Base-by-base conservation (phyloP, 2,113 vertebrate genomes). In the Gavia stellata region DNA sequence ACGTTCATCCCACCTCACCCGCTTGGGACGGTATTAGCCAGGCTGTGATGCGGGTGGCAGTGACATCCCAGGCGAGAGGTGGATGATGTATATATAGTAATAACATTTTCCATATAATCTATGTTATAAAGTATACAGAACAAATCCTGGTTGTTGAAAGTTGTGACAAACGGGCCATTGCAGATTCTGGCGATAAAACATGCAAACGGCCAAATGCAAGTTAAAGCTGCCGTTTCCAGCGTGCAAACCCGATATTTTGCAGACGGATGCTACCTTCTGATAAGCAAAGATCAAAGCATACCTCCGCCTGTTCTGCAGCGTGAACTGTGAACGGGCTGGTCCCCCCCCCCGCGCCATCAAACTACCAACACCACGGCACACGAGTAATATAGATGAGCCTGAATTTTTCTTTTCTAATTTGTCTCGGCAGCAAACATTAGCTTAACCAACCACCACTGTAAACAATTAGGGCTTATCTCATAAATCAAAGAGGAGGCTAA, bases 241-340 rank as follows among this genome's bases (percentile, higher is more conserved):
- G 5, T 31, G 17, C 20, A 53, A 47, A n/a, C 45, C 5, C 0
- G 2, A 25, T 19, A 29, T 33, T 42, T 34, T 29, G n/a, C 61
- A 24, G 52, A 8, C 0, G 1, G 61, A 53, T 15, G 68, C 18
- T 17, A 10, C 40, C 5, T 62, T 12, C 47, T 12, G 62, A 24
- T 12, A 20, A 49, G 78, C 31, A 14, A 25, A 56, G 10, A 17
- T 8, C 77, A 29, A 26, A 67, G 24, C 31, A 2, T 2, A 40
- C 56, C 47, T 23, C 63, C 0, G 7, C 55, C 70, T 29, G 5
- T 6, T 3, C 70, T 5, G 28, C 17, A 1, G 33, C 0, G 31
- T 3, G 23, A 17, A 9, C 26, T 3, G 14, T 2, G 23, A 23
- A 31, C n/a, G 7, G 56, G 40, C 63, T 42, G 63, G 55, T 55